These are phyloP conservation scores for Apis cerana DNA, from an alignment of 1,140 invertebrate genomes.

Conservation along the genomic window DNA sequence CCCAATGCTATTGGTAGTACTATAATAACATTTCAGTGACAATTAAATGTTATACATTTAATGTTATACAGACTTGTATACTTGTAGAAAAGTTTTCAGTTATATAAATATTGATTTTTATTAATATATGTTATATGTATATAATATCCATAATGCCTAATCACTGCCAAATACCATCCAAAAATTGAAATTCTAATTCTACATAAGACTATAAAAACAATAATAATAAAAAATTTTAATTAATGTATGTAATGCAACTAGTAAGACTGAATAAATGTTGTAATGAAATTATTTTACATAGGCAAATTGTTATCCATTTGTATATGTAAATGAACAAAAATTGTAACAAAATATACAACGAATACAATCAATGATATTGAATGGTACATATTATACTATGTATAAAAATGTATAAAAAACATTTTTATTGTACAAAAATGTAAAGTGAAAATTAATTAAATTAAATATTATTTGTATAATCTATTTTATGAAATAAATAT, in stretches of 20 bases:
- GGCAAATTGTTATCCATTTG: slow-evolving; percentile 11
- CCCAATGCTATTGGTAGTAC: slow-evolving; percentile 88
- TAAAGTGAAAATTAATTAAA: not conserved
- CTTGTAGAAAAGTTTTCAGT: slow-evolving; percentile 5
- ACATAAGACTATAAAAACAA: too few relatives aligned
- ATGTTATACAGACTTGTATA: too few relatives aligned
- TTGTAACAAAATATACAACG: slow-evolving; percentile 12
- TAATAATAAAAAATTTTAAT: not conserved
- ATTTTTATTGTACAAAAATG: not conserved
- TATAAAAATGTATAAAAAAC: too few relatives aligned
- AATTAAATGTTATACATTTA: slow-evolving; percentile 4
- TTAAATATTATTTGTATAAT: slow-evolving; percentile 34
- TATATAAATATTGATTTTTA: slow-evolving; percentile 28
- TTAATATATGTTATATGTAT: slow-evolving; percentile 30
- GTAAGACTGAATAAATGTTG: slow-evolving; percentile 61
- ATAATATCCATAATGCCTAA: slow-evolving; percentile 12
- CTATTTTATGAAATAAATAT: slow-evolving; percentile 59
- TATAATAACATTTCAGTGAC: slow-evolving; percentile 86
- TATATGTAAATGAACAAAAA: not conserved
- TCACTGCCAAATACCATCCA: slow-evolving; percentile 35
- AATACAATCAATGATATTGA: not conserved
- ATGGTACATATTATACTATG: not conserved
- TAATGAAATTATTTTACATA: slow-evolving; percentile 20
- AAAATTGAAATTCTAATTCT: not conserved
- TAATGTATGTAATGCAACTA: slow-evolving; percentile 50